phyloP scores from a whole-genome alignment of 2,888 invertebrate species.

The Notodonta ziczac region DNA sequence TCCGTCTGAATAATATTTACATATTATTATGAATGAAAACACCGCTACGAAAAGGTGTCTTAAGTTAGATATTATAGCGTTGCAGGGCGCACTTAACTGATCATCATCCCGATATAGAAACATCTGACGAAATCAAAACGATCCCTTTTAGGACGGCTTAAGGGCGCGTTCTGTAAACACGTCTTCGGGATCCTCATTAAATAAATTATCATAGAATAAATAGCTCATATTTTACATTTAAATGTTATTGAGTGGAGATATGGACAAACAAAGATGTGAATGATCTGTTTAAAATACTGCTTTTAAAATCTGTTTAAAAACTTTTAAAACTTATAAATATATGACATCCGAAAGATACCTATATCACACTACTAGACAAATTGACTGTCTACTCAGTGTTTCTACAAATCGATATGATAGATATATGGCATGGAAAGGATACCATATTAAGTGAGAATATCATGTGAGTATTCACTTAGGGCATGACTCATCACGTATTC shows the following conservation, averaged over 20 bases:
- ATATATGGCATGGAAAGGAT: no score
- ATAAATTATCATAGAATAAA: not conserved
- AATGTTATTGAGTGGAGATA: not conserved
- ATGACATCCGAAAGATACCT: no score
- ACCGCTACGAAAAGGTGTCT: not conserved
- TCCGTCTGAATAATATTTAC: not conserved
- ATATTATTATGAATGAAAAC: not conserved
- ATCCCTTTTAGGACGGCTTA: slow-evolving; percentile 23
- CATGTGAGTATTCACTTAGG: no score
- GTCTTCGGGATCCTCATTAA: slow-evolving; percentile 4
- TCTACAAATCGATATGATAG: no score
- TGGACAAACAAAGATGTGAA: no score
- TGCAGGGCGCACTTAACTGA: slow-evolving; percentile 23
- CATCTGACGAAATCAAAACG: slow-evolving; percentile 34
- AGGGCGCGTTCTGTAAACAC: slow-evolving; percentile 18
- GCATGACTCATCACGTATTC: no score
- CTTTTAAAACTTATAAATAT: no score
- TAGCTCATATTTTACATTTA: not conserved
- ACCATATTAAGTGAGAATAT: no score
- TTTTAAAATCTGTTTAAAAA: no score
- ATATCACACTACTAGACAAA: no score
- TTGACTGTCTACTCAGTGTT: no score
- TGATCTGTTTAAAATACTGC: no score
- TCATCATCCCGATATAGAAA: slow-evolving; percentile 28
- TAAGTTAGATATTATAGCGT: slow-evolving; percentile 7